These are phyloP conservation scores for Ceraclea dissimilis DNA, from an alignment of 2,888 invertebrate species.

Conservation along the genomic window DNA sequence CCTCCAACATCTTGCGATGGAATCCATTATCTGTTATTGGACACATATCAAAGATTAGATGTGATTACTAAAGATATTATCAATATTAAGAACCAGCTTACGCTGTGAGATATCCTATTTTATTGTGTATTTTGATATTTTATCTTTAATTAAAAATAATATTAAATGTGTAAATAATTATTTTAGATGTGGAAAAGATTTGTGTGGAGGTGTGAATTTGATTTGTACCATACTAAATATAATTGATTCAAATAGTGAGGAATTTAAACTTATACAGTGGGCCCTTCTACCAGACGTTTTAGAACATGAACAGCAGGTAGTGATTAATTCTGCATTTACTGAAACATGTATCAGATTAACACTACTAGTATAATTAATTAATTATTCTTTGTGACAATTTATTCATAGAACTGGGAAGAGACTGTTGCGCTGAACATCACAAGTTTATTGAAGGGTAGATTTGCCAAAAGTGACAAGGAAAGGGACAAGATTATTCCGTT, in stretches of 20 bases:
- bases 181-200: slow-evolving; percentile 19
- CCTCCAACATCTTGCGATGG: slow-evolving; percentile 57
- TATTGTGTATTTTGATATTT: neutral
- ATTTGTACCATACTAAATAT: slow-evolving; percentile 13
- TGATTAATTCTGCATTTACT: slow-evolving; percentile 1
- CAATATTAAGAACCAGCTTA: neutral
- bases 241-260: slow-evolving; percentile 11
- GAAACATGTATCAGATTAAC: neutral
- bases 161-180: too few relatives aligned
- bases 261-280: slow-evolving; percentile 11
- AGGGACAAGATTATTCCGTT: slow-evolving; percentile 20
- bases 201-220: slow-evolving; percentile 17
- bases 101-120: slow-evolving; percentile 4
- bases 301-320: slow-evolving; percentile 20
- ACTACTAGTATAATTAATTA: neutral
- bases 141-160: neutral
- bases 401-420: slow-evolving; percentile 25
- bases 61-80: slow-evolving; percentile 28
- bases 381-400: slow-evolving; percentile 2
- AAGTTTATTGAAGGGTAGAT: slow-evolving; percentile 18
- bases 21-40: slow-evolving; percentile 53
- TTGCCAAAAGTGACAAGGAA: slow-evolving; percentile 22
- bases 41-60: slow-evolving; percentile 50
- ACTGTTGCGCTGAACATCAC: slow-evolving; percentile 11
- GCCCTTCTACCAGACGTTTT: slow-evolving; percentile 15